These are phyloP conservation scores for Megalurothrips usitatus DNA, from an alignment of 2,888 invertebrate species.

Conservation along the genomic window DNA sequence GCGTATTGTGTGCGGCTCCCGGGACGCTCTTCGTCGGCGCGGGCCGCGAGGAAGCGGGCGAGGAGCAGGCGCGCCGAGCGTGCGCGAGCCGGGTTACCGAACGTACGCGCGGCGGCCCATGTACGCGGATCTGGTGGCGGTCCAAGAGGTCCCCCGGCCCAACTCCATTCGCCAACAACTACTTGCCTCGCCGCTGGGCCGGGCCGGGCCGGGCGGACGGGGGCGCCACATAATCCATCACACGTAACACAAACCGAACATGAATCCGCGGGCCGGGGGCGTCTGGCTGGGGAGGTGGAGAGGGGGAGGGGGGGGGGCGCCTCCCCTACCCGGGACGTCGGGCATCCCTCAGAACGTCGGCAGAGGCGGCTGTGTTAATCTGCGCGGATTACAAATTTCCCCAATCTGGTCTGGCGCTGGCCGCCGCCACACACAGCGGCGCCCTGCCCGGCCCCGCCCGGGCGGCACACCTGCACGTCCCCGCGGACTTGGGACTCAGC, in stretches of 20 bases:
- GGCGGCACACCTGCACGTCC: too few species aligned
- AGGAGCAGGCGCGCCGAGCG: neutral
- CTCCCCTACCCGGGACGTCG: neutral
- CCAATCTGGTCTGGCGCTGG: constrained; percentile 1
- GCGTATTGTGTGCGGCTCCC: too few species aligned
- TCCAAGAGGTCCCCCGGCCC: too few species aligned
- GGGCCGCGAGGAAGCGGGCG: neutral
- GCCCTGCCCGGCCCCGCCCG: too few species aligned
- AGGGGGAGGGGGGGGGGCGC: neutral
- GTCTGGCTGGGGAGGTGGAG: neutral
- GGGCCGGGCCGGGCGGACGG: neutral
- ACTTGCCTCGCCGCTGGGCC: neutral
- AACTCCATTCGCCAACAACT: neutral
- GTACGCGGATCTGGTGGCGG: too few species aligned
- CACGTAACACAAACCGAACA: constrained; percentile 24
- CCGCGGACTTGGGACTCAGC: neutral
- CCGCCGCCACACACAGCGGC: neutral
- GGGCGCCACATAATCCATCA: neutral
- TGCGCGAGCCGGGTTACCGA: too few species aligned
- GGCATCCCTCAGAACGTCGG: neutral
- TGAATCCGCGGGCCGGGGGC: constrained; percentile 4
- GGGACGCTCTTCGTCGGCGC: neutral
- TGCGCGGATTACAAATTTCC: constrained; percentile 18
- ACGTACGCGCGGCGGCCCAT: too few species aligned
- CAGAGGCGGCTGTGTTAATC: constrained; percentile 17